Percentiles rank a stretch among this genome's conserved stretches.
Evolutionary conservation across 1,140 invertebrate species (phyloP).

Genomic region (Euura lappo): DNA sequence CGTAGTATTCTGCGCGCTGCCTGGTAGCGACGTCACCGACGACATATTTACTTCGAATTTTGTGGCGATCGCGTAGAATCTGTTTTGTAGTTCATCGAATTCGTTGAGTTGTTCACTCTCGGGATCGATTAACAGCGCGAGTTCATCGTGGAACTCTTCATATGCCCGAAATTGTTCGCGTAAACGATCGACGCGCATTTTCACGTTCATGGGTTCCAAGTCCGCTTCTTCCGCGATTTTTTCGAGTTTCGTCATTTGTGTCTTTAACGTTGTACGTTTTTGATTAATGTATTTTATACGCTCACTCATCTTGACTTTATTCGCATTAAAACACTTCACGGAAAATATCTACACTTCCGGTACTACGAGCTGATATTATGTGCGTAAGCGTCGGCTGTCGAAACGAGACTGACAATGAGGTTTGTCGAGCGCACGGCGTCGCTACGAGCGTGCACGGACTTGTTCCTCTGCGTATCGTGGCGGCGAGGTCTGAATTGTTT

Average conservation of each 20-base stretch:
- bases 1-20: background rate
- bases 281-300: no score
- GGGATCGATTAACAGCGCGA: slow-evolving; percentile 21
- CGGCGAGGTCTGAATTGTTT: no score
- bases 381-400: no score
- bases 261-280: slow-evolving; percentile 22
- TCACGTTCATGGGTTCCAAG: slow-evolving; percentile 18
- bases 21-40: background rate
- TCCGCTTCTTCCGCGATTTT: slow-evolving; percentile 19
- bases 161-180: slow-evolving; percentile 21
- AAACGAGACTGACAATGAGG: no score
- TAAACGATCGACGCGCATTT: slow-evolving; percentile 21
- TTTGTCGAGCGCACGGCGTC: no score
- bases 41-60: slow-evolving; percentile 7
- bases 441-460: no score
- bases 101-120: slow-evolving; percentile 16
- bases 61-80: slow-evolving; percentile 16
- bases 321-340: no score
- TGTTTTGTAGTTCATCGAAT: slow-evolving; percentile 17
- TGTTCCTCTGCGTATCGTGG: no score
- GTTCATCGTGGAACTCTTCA: slow-evolving; percentile 23
- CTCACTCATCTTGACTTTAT: no score
- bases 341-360: no score
- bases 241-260: slow-evolving; percentile 20
- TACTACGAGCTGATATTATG: no score